Evolutionary conservation across 2,797 vertebrate genomes (phyloP), one percentile per base, ranked within the genome.

Genomic region (Pseudocheirus occidentalis): DNA sequence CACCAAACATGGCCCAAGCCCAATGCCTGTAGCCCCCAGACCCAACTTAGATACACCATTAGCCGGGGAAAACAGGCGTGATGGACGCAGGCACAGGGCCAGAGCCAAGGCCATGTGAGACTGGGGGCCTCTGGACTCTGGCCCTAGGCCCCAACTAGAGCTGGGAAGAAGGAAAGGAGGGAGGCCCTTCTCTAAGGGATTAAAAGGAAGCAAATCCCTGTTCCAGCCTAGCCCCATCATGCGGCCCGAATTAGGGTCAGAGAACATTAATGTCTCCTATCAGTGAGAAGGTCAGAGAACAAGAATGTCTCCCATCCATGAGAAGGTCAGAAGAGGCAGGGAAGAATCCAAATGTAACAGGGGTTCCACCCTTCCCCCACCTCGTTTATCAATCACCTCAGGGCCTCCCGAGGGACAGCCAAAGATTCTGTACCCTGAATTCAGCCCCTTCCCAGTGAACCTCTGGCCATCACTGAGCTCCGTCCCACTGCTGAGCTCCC

Each of bases 121-220:
- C 95, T 0, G 27, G 87, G 34, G 91, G 91, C 94, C 90, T 97
- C 96, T 98, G 73, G 10, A 97, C 97, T 97, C 96, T 54, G 73
- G 94, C 96, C 94, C 95, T 95, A 90, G 97, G 73, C 73, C 73
- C 73, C 9, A 87, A 24, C 40, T 50, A 24, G 40, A 50, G 40
- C 97, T 92, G 96, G 97, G 95, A 94, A 89, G 58, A 24, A 55
- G 93, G 81, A 91, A 94, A 91, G 96, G 95, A 92, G 55, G 58
- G 56, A 57, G 92, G 87, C 95, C 95, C 57, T 0, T 40, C 73
- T 87, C 40, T 50, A 87, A 87, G 28, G 5, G 97, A 97, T 97
- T 97, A 97, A 92, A 55, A 95, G 62, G 55, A 56, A 31, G 10
- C 95, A 96, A 97, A 97, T 97, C 94, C 96, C 95, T 97, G 56